Percentiles rank a stretch among this genome's conserved stretches.
Conservation (phyloP, 2,797 vertebrate genomes). For the Otolemur crassicaudatus region DNA sequence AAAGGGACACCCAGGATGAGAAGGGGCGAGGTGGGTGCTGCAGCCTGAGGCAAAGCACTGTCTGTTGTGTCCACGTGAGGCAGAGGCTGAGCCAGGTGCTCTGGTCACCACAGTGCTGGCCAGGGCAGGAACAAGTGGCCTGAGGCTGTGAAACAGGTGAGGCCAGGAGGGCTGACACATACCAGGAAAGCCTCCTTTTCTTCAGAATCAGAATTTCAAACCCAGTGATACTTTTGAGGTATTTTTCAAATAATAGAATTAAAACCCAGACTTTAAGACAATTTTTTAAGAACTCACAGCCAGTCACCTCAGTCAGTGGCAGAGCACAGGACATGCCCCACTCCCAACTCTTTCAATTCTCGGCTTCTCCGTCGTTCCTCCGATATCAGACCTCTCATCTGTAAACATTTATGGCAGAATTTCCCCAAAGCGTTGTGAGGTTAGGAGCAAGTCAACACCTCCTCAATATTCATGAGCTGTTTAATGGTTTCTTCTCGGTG, state of each 20-base stretch:
- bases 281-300: neutral
- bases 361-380: neutral
- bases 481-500: constrained; percentile 43
- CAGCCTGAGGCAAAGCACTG: too few species aligned
- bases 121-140: neutral
- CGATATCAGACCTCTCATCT: neutral
- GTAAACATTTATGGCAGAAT: constrained; percentile 48
- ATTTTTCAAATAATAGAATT: neutral
- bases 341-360: neutral
- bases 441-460: constrained; percentile 61
- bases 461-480: constrained; percentile 71
- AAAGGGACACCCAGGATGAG: too few species aligned
- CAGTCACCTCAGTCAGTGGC: neutral
- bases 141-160: neutral
- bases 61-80: too few species aligned
- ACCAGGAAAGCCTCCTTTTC: neutral
- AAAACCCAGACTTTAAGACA: neutral
- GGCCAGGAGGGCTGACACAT: neutral
- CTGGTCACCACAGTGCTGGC: too few species aligned
- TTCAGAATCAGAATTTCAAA: neutral
- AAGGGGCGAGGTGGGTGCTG: neutral
- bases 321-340: neutral
- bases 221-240: neutral
- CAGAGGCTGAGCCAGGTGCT: neutral
- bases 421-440: constrained; percentile 38